Evolutionary conservation across 2,797 vertebrate genomes (phyloP), one percentile per base, ranked within the genome.

Genomic region (Mus spretus): DNA sequence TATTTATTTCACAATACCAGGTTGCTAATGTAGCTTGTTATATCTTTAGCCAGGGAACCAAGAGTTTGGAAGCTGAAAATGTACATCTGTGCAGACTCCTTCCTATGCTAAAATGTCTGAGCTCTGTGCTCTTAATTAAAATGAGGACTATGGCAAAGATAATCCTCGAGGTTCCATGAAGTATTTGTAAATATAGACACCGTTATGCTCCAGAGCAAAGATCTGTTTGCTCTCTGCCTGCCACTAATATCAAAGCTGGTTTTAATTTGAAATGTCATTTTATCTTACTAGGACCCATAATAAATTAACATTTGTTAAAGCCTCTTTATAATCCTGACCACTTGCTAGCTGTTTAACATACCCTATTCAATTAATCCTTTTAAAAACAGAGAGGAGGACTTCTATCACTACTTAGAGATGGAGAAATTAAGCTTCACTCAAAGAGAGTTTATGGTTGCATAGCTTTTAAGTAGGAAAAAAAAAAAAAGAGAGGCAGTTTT

Each of bases 21-120:
- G 55, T 98, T 98, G 96, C 96, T 95, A 92, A 96, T 88, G 89
- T 97, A 88, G 96, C 96, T 96, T 94, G 28, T 95, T 95, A 93
- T 84, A 95, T 95, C 81, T 97, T 94, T 97, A 97, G 96, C 94
- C 78, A 88, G 81, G 72, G 50, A 96, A 94, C 93, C 53, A 50
- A 96, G 95, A 95, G 84, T 97, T 95, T 93, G 77, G 72, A 96
- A 92, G 77, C 90, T 88, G 57, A 74, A 93, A 91, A 96, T 95
- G 28, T 97, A 87, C 96, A 97, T 95, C 89, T 93, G 53, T 92
- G 93, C 83, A 95, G 92, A 95, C n/a, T 92, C 95, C 79, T 89
- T 88, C 59, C 70, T 72, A 22, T 65, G 75, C 79, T 50, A 90
- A 90, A 93, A 93, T 31, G 9, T 57, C 87, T 87, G 70, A 91